Base-by-base conservation (phyloP, 2,113 vertebrate species). In the Gymnogyps californianus region DNA sequence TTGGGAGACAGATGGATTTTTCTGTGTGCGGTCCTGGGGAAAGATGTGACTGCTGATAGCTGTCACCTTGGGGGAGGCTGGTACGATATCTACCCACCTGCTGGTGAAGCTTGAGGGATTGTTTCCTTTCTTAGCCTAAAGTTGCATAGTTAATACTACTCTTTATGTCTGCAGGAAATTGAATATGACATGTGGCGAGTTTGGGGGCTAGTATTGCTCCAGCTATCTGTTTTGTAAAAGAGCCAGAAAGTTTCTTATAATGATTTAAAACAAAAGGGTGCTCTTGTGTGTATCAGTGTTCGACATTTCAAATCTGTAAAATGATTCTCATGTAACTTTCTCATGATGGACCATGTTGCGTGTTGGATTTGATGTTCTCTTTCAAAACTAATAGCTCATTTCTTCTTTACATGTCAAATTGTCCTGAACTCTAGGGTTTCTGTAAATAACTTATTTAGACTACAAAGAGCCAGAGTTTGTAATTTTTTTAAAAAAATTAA, bases 141-240 rank as follows among this genome's bases (percentile, higher is more conserved):
- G 52, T 31, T 78, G 44, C 2, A 1, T 25, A 52, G 69, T 46
- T 71, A 85, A 31, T 79, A 26, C 34, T 76, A 17, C 21, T 26
- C 47, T 91, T 57, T 64, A 44, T 87, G 71, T 88, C 66, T 72
- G n/a, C 32, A 70, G 66, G 38, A 83, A 83, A 83, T 21, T 13
- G 62, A 61, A 29, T 29, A 9, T 14, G 54, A 62, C 55, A 51
- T 0, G 0, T 83, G 80, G 34, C 0, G 13, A 76, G 52, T 34
- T 40, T 93, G 57, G 55, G 58, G 42, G 69, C 54, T 25, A 55
- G 20, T 19, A 17, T 34, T 32, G 28, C 49, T 92, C 51, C 62
- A 83, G 44, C 20, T 80, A 24, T 36, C 58, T 40, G 57, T 20
- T 76, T 69, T n/a, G 21, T 25, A 29, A 76, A 85, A 83, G n/a